These are phyloP conservation scores for Raja brachyura DNA, from an alignment of 2,113 vertebrate genomes.

Conservation along the genomic window DNA sequence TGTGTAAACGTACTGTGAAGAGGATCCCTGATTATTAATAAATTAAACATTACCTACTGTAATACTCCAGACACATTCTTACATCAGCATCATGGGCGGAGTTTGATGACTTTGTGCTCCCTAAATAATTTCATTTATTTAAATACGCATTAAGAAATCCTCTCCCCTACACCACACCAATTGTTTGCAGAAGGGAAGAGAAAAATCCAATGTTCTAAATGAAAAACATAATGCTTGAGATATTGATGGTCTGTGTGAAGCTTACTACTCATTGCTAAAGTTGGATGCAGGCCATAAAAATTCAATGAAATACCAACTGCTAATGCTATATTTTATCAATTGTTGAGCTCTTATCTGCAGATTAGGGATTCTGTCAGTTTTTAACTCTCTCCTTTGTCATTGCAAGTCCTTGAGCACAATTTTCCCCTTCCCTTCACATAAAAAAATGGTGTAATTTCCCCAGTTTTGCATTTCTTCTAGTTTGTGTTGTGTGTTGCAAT, in stretches of 20 bases:
- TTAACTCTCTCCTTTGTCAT: not conserved
- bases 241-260: conserved; percentile 14
- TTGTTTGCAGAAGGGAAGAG: not conserved
- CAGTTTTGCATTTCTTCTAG: not conserved
- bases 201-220: not conserved
- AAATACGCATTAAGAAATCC: not conserved
- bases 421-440: not conserved
- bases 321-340: conserved; percentile 25
- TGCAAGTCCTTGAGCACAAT: not conserved
- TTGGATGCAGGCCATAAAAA: not conserved
- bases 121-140: not conserved
- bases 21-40: not conserved
- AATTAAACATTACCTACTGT: not conserved
- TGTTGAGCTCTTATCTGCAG: conserved; percentile 14
- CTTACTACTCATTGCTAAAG: not conserved
- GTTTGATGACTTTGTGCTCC: not conserved
- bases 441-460: not conserved
- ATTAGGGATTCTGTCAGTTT: conserved; percentile 17
- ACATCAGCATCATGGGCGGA: not conserved
- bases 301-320: not conserved
- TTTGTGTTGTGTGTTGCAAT: not conserved
- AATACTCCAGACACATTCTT: not conserved
- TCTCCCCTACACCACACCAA: too few species aligned
- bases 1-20: not conserved
- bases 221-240: not conserved